Percentiles rank a stretch among this genome's conserved stretches.
phyloP scores from a whole-genome alignment of 2,113 vertebrate species.

The Axis porcinus region DNA sequence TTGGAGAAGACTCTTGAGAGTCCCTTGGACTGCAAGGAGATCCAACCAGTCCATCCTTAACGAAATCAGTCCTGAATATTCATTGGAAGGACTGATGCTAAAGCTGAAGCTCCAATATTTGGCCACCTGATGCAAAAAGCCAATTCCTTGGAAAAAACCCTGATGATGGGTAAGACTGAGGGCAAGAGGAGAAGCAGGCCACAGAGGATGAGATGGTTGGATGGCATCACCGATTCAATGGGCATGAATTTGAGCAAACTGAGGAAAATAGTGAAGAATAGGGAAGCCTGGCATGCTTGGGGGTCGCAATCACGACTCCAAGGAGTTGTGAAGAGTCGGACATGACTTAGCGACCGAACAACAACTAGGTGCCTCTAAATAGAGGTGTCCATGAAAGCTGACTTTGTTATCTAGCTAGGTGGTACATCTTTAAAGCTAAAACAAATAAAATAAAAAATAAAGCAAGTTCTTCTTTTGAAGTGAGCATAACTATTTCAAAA shows the following conservation, averaged over 20 bases:
- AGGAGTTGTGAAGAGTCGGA: background rate
- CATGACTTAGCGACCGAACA: background rate
- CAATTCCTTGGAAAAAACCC: background rate
- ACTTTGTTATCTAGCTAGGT: background rate
- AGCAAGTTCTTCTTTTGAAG: background rate
- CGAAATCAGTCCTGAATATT: background rate
- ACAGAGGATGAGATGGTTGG: background rate
- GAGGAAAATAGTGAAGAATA: background rate
- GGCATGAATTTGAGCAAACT: background rate
- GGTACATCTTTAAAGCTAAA: background rate
- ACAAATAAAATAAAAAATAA: conserved; percentile 6
- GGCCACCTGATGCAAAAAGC: background rate
- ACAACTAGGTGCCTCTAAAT: background rate
- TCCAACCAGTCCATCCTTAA: background rate
- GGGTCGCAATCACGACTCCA: background rate
- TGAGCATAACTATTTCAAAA: conserved; percentile 36
- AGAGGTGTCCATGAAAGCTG: background rate
- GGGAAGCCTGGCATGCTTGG: background rate
- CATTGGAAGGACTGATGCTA: background rate
- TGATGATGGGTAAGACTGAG: background rate
- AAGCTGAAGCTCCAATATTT: background rate
- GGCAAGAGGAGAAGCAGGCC: background rate
- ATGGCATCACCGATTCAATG: background rate
- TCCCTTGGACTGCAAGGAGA: background rate
- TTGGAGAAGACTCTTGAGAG: background rate